phyloP scores from a whole-genome alignment of 2,113 vertebrate genomes.

The Sceloporus undulatus region DNA sequence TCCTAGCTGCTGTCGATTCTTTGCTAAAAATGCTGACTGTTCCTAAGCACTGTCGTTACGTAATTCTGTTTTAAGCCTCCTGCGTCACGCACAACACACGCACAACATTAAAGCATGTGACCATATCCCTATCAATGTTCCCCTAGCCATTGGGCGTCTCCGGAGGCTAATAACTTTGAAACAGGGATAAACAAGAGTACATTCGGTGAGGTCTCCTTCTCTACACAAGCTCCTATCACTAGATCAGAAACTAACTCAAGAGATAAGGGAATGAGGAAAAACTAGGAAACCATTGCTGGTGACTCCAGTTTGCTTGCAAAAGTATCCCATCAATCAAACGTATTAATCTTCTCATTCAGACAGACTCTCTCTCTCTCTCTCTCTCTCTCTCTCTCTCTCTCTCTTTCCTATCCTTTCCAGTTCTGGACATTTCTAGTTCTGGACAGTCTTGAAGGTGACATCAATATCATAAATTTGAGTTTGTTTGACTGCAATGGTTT shows the following conservation, averaged over 20 bases:
- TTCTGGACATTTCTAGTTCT: too few relatives aligned
- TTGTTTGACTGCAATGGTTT: too few relatives aligned
- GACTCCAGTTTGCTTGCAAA: not conserved
- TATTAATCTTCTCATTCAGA: not conserved
- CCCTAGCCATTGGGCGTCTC: not conserved
- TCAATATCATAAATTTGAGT: too few relatives aligned
- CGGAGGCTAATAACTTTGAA: slow-evolving; percentile 23
- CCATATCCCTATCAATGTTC: not conserved
- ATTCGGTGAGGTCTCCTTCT: not conserved
- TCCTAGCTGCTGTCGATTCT: not conserved
- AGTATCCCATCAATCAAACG: not conserved
- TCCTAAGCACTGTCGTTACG: not conserved
- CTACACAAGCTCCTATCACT: not conserved
- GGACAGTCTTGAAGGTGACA: too few relatives aligned
- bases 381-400: not conserved
- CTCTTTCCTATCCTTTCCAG: too few relatives aligned
- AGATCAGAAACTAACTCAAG: not conserved
- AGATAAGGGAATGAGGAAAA: not conserved
- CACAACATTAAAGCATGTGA: not conserved
- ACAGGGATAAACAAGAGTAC: not conserved
- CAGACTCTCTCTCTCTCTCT: not conserved
- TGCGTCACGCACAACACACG: not conserved
- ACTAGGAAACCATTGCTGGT: not conserved
- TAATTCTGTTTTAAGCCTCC: not conserved
- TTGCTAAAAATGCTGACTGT: not conserved